phyloP scores from a whole-genome alignment of 2,888 invertebrate species.

The Campoplex capitator region DNA sequence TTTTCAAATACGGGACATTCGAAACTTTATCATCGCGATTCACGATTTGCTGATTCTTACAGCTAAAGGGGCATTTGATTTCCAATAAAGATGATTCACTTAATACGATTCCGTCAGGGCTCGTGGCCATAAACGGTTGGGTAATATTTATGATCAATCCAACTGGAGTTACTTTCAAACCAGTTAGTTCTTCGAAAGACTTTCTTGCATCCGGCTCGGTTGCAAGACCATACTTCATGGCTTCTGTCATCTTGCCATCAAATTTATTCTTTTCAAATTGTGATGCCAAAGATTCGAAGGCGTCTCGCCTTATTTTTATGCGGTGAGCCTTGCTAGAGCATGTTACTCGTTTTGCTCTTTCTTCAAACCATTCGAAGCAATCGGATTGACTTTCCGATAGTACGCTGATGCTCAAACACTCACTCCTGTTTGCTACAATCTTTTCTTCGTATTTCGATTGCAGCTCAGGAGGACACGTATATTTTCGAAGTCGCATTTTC shows the following conservation, averaged over 20 bases:
- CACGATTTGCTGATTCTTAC: not conserved
- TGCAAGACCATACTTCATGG: conserved; percentile 40
- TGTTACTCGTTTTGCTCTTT: conserved; percentile 29
- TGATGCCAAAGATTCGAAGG: conserved; percentile 29
- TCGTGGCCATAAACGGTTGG: not conserved
- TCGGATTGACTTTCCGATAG: conserved; percentile 29
- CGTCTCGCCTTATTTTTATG: conserved; percentile 16
- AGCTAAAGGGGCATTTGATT: not conserved
- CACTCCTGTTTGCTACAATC: conserved; percentile 44
- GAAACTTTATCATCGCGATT: not conserved
- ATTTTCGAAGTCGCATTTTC: conserved; percentile 36
- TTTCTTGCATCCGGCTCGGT: conserved; percentile 26
- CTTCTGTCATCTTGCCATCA: conserved; percentile 37
- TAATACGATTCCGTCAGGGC: not conserved
- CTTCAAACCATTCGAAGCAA: conserved; percentile 28
- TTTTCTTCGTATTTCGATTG: conserved; percentile 28
- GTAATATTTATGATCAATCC: not conserved
- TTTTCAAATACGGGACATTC: conserved; percentile 18
- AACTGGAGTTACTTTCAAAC: conserved; percentile 17
- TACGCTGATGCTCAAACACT: conserved; percentile 23
- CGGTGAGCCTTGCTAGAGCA: conserved; percentile 32
- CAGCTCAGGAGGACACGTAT: conserved; percentile 24
- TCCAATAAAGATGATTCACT: not conserved
- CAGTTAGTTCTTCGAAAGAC: conserved; percentile 16
- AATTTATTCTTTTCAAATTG: conserved; percentile 31